phyloP scores from a whole-genome alignment of 2,888 invertebrate species.

The Sarcophaga rosellei region DNA sequence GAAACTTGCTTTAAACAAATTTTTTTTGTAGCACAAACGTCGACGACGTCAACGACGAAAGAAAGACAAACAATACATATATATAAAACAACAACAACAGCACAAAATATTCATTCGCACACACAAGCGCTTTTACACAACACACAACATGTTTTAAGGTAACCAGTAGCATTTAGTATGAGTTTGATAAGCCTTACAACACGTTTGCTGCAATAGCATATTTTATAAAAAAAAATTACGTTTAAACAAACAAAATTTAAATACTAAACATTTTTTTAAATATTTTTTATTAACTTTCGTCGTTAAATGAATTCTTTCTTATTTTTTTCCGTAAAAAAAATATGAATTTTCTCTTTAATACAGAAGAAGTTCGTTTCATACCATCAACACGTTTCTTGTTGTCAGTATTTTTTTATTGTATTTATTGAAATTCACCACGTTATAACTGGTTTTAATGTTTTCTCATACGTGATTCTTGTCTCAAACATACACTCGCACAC shows the following conservation, averaged over 20 bases:
- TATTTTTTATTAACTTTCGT: background rate
- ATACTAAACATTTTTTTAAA: background rate
- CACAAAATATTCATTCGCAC: conserved; percentile 48
- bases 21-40: conserved; percentile 70
- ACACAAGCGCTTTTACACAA: background rate
- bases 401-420: conserved; percentile 28
- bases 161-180: background rate
- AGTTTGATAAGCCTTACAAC: background rate
- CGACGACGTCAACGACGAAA: conserved; percentile 66
- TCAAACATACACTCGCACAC: background rate
- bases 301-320: conserved; percentile 40
- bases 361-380: conserved; percentile 60
- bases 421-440: background rate
- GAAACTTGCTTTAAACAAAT: conserved; percentile 76
- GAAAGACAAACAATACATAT: conserved; percentile 46
- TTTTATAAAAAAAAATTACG: no score
- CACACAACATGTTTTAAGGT: conserved; percentile 7
- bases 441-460: conserved; percentile 26
- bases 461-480: conserved; percentile 36
- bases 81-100: conserved; percentile 36
- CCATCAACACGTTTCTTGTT: conserved; percentile 67
- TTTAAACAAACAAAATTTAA: background rate
- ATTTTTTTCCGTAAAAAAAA: background rate
- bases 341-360: background rate
- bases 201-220: background rate